Base-by-base conservation (phyloP, 2,113 vertebrate genomes). In the Bujurquina vittata region DNA sequence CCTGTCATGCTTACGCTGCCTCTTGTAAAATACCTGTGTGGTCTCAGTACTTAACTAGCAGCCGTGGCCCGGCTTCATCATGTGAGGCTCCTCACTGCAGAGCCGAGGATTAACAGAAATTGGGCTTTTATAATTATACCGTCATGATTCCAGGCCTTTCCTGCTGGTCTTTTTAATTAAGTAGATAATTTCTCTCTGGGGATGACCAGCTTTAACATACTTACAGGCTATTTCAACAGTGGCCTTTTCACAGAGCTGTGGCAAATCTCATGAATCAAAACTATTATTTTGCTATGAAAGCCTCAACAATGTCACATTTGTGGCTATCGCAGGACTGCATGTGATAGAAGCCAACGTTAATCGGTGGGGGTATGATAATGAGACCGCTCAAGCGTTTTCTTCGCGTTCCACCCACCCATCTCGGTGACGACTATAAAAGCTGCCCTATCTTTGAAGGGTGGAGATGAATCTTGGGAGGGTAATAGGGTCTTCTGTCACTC, bases 151-250 rank as follows among this genome's bases (percentile, higher is more conserved):
- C 91, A 91, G 89, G 90, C 92, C 92, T 90, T 94, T 95, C 95
- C 95, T 95, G 94, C 95, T 95, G 95, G 94, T 95, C 95, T 81
- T 95, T 93, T 95, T 96, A 95, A 96, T 96, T 96, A 96, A 95
- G 93, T 83, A 87, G 92, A 95, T 95, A 72, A 94, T 94, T 92
- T 94, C 89, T 91, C 94, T 93, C 91, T 69, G 84, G 92, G 93
- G 95, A 94, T 84, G 87, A 90, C 75, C 78, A 69, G 92, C 93
- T 90, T 93, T 83, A 92, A 92, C 87, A 92, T 93, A 95, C 92
- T 95, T 94, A 95, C 93, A 91, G 89, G 93, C 92, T 82, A 93
- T 92, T 93, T 94, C 79, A 87, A 89, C 91, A 86, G 74, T 58
- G 35, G 79, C 72, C 77, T 89, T 79, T 91, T 90, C 79, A 83